These are phyloP conservation scores for Apamea monoglypha DNA, from an alignment of 2,888 invertebrate genomes.

Conservation along the genomic window DNA sequence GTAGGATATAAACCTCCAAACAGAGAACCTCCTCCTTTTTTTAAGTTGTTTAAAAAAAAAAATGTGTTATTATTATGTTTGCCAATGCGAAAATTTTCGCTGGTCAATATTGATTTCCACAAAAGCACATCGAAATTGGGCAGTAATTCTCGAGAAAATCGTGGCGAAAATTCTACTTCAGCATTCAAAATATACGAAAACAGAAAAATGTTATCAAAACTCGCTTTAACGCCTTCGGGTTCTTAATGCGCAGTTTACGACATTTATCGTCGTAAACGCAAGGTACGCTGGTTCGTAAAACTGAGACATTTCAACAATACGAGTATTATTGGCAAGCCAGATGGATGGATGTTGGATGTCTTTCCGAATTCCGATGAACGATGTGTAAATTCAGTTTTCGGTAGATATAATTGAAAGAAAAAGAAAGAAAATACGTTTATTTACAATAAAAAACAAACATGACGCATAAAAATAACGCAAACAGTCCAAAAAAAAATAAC, in stretches of 20 bases:
- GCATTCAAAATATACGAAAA: conserved; percentile 11
- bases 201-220: conserved; percentile 34
- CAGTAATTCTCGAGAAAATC: background rate
- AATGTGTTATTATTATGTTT: no score
- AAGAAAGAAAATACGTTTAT: no score
- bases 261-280: conserved; percentile 44
- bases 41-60: no score
- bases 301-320: conserved; percentile 39
- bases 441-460: no score
- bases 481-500: no score
- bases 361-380: background rate
- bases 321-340: conserved; percentile 44
- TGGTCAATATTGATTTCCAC: no score
- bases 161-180: background rate
- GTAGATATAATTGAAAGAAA: background rate
- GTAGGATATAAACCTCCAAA: no score
- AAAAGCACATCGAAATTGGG: background rate
- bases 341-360: conserved; percentile 10
- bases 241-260: conserved; percentile 48
- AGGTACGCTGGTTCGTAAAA: conserved; percentile 43
- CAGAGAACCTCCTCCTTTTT: no score
- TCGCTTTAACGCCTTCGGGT: conserved; percentile 13
- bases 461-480: no score
- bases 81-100: no score
- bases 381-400: background rate